Evolutionary conservation across 1,140 invertebrate genomes (phyloP).

Genomic region (Conopomorpha cramerella): DNA sequence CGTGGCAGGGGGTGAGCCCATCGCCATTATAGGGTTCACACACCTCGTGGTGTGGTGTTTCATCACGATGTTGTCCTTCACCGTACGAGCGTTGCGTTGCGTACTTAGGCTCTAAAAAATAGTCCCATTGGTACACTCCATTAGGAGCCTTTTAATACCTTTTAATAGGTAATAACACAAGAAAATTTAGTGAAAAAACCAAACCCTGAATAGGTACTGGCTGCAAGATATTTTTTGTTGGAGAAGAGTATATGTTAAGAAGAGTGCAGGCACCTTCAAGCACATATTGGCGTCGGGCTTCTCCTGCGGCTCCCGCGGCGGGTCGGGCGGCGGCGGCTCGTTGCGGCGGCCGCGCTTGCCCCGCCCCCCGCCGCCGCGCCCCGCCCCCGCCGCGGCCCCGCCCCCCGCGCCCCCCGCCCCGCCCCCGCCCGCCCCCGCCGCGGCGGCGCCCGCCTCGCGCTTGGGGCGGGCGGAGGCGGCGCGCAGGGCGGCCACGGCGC

Average conservation of each 20-base stretch:
- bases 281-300: conserved; percentile 85
- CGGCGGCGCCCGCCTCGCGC: conserved; percentile 54
- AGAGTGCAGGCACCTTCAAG: conserved; percentile 65
- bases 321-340: conserved; percentile 48
- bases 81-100: too few relatives aligned
- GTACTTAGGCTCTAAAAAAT: too few relatives aligned
- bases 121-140: too few relatives aligned
- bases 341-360: conserved; percentile 44
- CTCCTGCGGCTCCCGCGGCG: conserved; percentile 67
- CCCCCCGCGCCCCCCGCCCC: conserved; percentile 15
- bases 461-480: conserved; percentile 65
- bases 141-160: too few relatives aligned
- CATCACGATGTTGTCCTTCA: too few relatives aligned
- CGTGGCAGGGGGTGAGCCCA: too few relatives aligned
- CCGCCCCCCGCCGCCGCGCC: conserved; percentile 26
- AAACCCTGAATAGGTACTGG: too few relatives aligned
- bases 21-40: too few relatives aligned
- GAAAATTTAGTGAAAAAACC: conserved; percentile 1
- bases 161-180: too few relatives aligned
- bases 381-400: conserved; percentile 19
- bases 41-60: too few relatives aligned
- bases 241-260: too few relatives aligned
- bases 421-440: conserved; percentile 16
- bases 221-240: too few relatives aligned
- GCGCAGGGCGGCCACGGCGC: conserved; percentile 38